Evolutionary conservation across 1,140 invertebrate genomes (phyloP), one percentile per base, ranked within the genome.

Genomic region (Leptinotarsa defecta): DNA sequence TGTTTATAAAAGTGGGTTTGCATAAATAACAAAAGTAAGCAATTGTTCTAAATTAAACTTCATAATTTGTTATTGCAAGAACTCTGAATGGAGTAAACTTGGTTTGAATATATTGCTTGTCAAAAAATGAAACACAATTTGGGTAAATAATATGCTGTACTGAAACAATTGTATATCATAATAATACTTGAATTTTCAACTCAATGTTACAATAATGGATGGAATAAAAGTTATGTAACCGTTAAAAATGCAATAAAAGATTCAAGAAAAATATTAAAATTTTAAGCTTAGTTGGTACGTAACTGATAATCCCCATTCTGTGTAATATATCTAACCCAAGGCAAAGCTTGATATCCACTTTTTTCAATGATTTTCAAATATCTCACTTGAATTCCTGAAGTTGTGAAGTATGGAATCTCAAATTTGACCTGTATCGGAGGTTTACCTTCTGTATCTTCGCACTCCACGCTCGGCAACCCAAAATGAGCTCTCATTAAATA

Each of bases 351-450:
- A 85, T 99, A 99, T 0, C 98, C 98, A 87, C 96, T 98, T 86
- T 99, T 99, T 83, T 99, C 98, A 83, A 99, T 99, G 83, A 99
- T 99, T 87, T 99, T 99, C 77, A 99, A 88, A 86, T 99, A 99
- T 52, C 98, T 91, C 4, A 99, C 94, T 90, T 99, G 98, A 82
- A 99, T 99, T 4, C 98, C 98, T 22, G 98, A 99, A 64, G 98
- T 99, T 0, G 98, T 99, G 81, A 99, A 99, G 83, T 99, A 99
- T 0, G 98, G 98, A 82, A 99, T 99, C 89, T 99, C 98, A 89
- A 99, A 99, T 87, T 97, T 97, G 4, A 99, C 98, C 87, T 98
- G 95, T 80, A 99, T 99, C 0, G 98, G 98, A 49, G 98, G 97
- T 85, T 97, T 97, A 0, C 97, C 97, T 87, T 99, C 98, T 13